Base-by-base conservation (phyloP, 2,888 invertebrate species). In the Thecophora atra region DNA sequence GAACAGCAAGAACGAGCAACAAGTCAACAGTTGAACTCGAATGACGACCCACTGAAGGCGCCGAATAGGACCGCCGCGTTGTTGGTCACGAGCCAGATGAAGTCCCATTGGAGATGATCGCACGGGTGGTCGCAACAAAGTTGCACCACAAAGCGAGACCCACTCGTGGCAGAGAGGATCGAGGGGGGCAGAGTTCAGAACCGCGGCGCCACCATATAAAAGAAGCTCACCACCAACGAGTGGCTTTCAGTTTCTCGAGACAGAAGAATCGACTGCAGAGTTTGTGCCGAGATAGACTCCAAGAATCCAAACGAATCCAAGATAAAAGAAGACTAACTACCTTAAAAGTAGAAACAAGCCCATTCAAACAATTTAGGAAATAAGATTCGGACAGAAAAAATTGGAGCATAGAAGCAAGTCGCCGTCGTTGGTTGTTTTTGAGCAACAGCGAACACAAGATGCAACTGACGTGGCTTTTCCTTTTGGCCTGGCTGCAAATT, bases 181-280 rank as follows among this genome's bases (percentile, higher is more conserved):
- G 64, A 26, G 63, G 26, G 30, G 64, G 56, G 51, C 65, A 63
- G 26, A 26, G 56, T 21, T 56, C 52, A 21, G 24, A 56, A 56
- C 24, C 26, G 44, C 47, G 64, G 64, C 64, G 64, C 64, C 64
- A 64, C 19, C 73, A 76, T 83, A 83, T 83, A 83, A 83, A 83
- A 83, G 81, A 79, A n/a, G 76, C 77, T 77, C 77, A 76, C 76
- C 77, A 77, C 75, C 78, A 56, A 69, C 67, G 73, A 74, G 76
- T 70, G 78, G 82, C 82, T 83, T 83, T 83, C 82, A 84, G 84
- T 83, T 82, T 82, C 81, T 76, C 76, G 77, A 77, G 70, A 51
- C 62, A 42, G 78, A 78, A 77, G 58, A 28, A 24, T 28, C 15
- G 58, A 6, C 58, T 1, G 77, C 75, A 47, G 62, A 71, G 65